Evolutionary conservation across 2,113 vertebrate genomes (phyloP), one percentile per base, ranked within the genome.

Genomic region (Pachypanchax playfairii): DNA sequence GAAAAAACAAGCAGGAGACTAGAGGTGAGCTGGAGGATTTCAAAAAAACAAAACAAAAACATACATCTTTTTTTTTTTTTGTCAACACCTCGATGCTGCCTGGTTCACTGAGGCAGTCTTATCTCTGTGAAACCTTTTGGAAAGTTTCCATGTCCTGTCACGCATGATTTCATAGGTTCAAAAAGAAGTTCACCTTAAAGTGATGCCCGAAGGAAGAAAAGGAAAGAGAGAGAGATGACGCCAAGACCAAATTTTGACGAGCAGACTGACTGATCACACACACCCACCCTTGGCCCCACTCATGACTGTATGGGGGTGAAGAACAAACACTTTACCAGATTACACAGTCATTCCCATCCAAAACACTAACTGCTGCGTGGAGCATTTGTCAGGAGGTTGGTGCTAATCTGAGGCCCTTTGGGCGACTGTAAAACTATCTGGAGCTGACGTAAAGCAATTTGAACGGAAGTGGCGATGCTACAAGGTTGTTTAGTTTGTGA

Each of bases 131-230:
- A 64, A 73, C 54, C 57, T 57, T 62, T 70, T 86, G 82, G 84
- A 86, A 78, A 22, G 48, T 49, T 73, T 80, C 84, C 85, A 84
- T 15, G 52, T 73, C 38, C 68, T 26, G 70, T 38, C 61, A 85
- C 67, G 82, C 78, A 79, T 84, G 78, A 67, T 71, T 89, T 84
- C 76, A 80, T 36, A 48, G 57, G 77, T 81, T 87, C 80, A 84
- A 48, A 87, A 60, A 79, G 54, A 28, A 35, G 64, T 65, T 75
- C 78, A 67, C 65, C 61, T 75, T 36, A 81, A 54, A 70, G 64
- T 26, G 44, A 57, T 41, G n/a, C 28, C 9, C 36, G 11, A 39
- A 54, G 10, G 8, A 54, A 54, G 63, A 20, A 29, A 22, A 29
- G 18, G 15, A 17, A 28, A 60, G 1, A 58, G 42, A 35, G 24